Conservation (phyloP, 1,140 invertebrate species). For the Cherax quadricarinatus region DNA sequence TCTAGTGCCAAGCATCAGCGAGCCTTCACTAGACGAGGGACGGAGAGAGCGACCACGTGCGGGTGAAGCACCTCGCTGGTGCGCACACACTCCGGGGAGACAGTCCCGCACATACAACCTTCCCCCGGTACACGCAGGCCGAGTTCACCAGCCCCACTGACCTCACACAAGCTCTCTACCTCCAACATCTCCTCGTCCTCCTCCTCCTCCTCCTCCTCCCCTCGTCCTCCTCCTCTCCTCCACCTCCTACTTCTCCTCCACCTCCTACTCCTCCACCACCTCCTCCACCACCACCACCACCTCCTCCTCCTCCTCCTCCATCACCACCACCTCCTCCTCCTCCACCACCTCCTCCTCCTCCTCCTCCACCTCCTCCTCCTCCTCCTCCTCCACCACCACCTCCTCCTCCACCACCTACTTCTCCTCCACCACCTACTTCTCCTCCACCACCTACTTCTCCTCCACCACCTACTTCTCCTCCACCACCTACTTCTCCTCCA, state of each 20-base stretch:
- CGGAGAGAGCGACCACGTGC: too few relatives aligned
- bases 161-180: not conserved
- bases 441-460: not conserved
- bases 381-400: not conserved
- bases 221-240: not conserved
- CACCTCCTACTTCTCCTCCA: too few relatives aligned
- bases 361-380: not conserved
- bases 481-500: not conserved
- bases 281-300: not conserved
- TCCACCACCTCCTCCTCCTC: not conserved
- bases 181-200: not conserved
- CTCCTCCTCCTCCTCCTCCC: not conserved
- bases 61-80: not conserved
- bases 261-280: not conserved
- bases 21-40: too few relatives aligned
- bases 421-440: too few relatives aligned
- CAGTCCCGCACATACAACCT: not conserved
- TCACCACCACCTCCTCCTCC: too few relatives aligned
- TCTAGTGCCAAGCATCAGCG: too few relatives aligned
- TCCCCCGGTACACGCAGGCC: slow-evolving; percentile 10
- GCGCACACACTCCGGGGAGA: not conserved
- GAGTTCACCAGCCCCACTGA: slow-evolving; percentile 18
- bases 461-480: not conserved
- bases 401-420: too few relatives aligned
- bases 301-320: too few relatives aligned